These are phyloP conservation scores for Geococcyx californianus DNA, from an alignment of 2,113 vertebrate species.

Conservation along the genomic window DNA sequence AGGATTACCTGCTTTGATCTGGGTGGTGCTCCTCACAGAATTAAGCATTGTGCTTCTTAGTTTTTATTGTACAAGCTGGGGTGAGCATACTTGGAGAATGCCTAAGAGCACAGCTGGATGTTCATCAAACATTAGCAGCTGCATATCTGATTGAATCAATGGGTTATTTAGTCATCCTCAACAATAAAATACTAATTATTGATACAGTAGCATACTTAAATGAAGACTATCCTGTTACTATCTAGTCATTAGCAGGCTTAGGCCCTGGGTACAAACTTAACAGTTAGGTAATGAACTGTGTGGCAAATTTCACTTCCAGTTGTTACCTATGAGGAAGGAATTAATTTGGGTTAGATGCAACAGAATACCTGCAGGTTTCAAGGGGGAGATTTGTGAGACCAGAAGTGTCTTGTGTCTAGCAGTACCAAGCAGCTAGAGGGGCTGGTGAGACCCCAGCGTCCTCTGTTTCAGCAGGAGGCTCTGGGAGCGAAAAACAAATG, in stretches of 20 bases:
- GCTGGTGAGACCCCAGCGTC: not conserved
- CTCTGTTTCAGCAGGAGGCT: not conserved
- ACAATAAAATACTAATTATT: not conserved
- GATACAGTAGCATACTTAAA: not conserved
- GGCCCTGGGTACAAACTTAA: not conserved
- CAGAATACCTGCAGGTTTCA: not conserved
- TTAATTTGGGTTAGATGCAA: not conserved
- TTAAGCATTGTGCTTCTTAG: not conserved
- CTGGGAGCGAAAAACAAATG: not conserved
- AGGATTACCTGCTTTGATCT: not conserved
- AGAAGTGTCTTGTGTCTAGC: not conserved
- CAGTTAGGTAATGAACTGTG: not conserved
- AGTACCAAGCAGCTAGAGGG: not conserved
- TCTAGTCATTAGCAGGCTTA: not conserved
- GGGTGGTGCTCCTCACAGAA: not conserved
- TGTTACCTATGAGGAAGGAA: not conserved
- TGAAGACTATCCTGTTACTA: not conserved
- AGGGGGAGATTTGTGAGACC: not conserved
- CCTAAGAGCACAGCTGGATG: not conserved
- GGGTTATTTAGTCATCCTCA: not conserved
- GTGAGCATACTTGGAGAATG: not conserved
- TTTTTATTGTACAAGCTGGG: not conserved
- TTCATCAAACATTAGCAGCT: not conserved
- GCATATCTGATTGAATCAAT: not conserved
- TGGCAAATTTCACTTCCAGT: not conserved